Conservation (phyloP, 2,797 vertebrate genomes). For the Enteromius unitaeniatus region DNA sequence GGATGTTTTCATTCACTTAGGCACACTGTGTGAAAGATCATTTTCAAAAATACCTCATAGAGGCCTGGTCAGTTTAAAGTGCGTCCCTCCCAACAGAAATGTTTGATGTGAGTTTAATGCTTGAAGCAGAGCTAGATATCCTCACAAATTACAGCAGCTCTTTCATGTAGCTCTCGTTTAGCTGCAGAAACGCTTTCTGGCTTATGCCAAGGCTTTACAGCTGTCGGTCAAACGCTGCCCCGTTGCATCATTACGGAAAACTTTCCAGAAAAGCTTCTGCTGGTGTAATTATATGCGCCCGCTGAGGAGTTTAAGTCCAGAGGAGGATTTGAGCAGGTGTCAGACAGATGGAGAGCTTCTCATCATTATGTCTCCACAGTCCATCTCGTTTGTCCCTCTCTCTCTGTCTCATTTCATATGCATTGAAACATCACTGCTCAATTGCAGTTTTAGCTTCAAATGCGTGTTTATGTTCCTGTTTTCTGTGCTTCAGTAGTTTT, state of each 20-base stretch:
- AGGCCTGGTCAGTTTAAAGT: background rate
- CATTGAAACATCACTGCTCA: constrained; percentile 28
- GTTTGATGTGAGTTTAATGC: background rate
- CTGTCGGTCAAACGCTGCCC: constrained; percentile 15
- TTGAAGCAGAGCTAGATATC: background rate
- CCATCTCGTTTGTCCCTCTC: background rate
- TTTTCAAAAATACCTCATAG: no score
- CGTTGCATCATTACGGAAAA: constrained; percentile 16
- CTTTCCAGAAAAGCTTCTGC: background rate
- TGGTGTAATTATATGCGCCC: background rate
- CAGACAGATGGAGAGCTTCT: constrained; percentile 14
- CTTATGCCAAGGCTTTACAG: background rate
- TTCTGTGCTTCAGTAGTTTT: constrained; percentile 17
- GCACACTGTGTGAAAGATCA: no score
- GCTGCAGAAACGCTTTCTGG: background rate
- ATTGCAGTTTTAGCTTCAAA: constrained; percentile 12
- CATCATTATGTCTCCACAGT: constrained; percentile 1
- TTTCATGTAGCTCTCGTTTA: constrained; percentile 1
- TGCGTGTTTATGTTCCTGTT: constrained; percentile 10
- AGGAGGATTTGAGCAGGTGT: constrained; percentile 13
- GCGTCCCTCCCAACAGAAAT: no score
- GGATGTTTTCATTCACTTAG: no score
- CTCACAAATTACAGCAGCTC: background rate
- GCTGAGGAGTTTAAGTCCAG: constrained; percentile 7
- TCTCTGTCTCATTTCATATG: constrained; percentile 7